phyloP scores from a whole-genome alignment of 2,888 invertebrate species.

The Ditula angustiorana region DNA sequence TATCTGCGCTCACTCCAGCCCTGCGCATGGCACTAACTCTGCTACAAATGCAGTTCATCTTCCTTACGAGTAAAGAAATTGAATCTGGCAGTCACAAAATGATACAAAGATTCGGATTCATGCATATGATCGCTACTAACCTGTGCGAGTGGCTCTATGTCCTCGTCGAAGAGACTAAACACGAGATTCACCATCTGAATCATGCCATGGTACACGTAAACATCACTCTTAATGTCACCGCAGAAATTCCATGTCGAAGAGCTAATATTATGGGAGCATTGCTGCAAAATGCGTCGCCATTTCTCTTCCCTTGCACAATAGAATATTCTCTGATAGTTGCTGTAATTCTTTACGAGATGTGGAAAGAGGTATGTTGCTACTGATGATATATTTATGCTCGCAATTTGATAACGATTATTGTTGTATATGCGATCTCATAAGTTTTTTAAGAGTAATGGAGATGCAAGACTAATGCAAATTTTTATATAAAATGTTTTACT shows the following conservation, averaged over 20 bases:
- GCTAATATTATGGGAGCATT: constrained; percentile 90
- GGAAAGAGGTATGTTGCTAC: constrained; percentile 95
- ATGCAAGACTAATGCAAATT: too few species aligned
- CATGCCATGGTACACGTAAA: constrained; percentile 63
- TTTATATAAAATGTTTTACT: too few species aligned
- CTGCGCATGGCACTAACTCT: constrained; percentile 94
- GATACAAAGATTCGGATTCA: constrained; percentile 94
- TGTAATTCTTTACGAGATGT: constrained; percentile 95
- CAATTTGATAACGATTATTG: too few species aligned
- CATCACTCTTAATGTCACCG: constrained; percentile 50
- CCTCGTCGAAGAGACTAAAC: constrained; percentile 94
- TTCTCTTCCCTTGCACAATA: constrained; percentile 95
- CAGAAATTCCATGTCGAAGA: constrained; percentile 78
- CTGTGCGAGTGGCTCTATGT: constrained; percentile 97
- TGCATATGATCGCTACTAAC: constrained; percentile 98
- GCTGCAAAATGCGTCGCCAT: constrained; percentile 90
- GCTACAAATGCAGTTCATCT: constrained; percentile 97
- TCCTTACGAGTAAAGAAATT: constrained; percentile 92
- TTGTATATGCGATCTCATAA: too few species aligned
- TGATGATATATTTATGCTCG: too few species aligned
- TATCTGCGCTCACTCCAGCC: constrained; percentile 92
- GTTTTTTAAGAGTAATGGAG: too few species aligned
- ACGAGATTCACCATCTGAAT: constrained; percentile 92
- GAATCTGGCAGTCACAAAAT: constrained; percentile 88
- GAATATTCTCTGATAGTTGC: constrained; percentile 97